Evolutionary conservation across 2,888 invertebrate species (phyloP).

Genomic region (Notocelia uddmanniana): DNA sequence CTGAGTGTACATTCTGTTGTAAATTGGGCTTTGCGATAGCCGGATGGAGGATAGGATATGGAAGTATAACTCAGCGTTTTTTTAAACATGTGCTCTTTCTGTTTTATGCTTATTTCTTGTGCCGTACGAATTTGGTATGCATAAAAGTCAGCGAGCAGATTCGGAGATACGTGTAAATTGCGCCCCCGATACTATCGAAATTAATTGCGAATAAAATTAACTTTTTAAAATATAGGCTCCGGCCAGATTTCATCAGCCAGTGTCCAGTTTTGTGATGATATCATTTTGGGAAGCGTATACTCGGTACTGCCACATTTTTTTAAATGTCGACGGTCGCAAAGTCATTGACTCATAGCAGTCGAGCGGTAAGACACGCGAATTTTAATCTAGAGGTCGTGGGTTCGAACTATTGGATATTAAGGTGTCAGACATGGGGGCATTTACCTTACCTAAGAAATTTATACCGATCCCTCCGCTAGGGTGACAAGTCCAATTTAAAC

Average conservation of each 20-base stretch:
- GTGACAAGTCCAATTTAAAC: constrained; percentile 83
- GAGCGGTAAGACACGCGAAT: too few relatives aligned
- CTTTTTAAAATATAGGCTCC: constrained; percentile 39
- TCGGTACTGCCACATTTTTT: not conserved
- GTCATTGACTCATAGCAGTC: not conserved
- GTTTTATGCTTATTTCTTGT: not conserved
- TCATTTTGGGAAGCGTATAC: constrained; percentile 9
- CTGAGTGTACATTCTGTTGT: too few relatives aligned
- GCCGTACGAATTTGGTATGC: constrained; percentile 66
- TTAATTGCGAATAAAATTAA: constrained; percentile 44
- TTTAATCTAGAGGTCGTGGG: not conserved
- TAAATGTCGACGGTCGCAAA: not conserved
- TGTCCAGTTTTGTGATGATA: constrained; percentile 26
- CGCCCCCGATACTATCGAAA: constrained; percentile 38
- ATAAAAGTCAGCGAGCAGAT: constrained; percentile 56
- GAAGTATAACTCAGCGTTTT: constrained; percentile 2
- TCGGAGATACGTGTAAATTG: constrained; percentile 45
- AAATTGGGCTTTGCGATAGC: too few relatives aligned
- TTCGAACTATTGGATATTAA: not conserved
- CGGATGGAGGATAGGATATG: too few relatives aligned
- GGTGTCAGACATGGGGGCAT: too few relatives aligned
- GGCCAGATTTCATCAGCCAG: constrained; percentile 19
- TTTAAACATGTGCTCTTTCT: not conserved
- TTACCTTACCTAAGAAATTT: constrained; percentile 15
- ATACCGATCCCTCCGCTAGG: constrained; percentile 51